Base-by-base conservation (phyloP, 2,113 vertebrate species). In the Pseudorasbora parva region DNA sequence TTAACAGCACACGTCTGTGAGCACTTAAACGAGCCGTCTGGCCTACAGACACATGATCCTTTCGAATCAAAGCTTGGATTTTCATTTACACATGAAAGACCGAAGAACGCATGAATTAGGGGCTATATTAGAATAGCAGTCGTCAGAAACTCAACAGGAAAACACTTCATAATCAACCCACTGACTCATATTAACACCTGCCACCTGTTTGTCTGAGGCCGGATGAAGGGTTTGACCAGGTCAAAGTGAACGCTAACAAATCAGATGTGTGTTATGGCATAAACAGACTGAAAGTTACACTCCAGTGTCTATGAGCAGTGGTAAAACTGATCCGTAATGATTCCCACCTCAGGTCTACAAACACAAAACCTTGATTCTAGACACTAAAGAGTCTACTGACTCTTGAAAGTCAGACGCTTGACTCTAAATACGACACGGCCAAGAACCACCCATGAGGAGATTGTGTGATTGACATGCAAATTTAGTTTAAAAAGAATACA, bases 141-240 rank as follows among this genome's bases (percentile, higher is more conserved):
- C 27, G 19, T 51, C 3, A 27, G 45, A 74, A 9, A 74, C 47
- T 51, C 25, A 51, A 2, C 4, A 0, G 8, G 19, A 75, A 33
- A 75, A 74, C 72, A 30, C 17, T 68, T 74, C 15, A 74, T 5
- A 51, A 30, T 21, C 15, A 33, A 33, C 12, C 7, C 45, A 47
- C 43, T 54, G 49, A 33, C 49, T n/a, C 73, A 9, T 21, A 54
- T 74, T 74, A 74, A 30, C 72, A 54, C 72, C 72, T 54, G 47
- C 72, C 47, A 54, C n/a, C 23, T 27, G 25, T 51, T 51, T 21
- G 17, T 37, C 30, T 37, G 17, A 21, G 14, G 72, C 25, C 3
- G 19, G 72, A 25, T 8, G 27, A 75, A 54, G 49, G 2, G 49
- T 56, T 33, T 56, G 73, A 75, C 25, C 72, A 25, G 23, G 45